Percentiles rank a stretch among this genome's conserved stretches.
Evolutionary conservation across 2,113 vertebrate species (phyloP).

Genomic region (Leptobrachium leishanense): DNA sequence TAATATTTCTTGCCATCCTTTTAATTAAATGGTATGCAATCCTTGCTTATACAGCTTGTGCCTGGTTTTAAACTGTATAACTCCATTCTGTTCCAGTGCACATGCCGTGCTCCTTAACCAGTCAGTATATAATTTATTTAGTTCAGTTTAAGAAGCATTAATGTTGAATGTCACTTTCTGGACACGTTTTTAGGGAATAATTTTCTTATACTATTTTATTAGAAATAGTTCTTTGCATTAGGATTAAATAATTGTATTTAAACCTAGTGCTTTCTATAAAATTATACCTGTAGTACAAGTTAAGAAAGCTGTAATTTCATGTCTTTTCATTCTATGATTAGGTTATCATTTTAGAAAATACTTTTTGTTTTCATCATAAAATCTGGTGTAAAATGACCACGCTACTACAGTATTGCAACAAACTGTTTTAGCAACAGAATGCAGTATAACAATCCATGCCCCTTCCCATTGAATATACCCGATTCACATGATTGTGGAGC

Average conservation of each 20-base stretch:
- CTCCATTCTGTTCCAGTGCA: background rate
- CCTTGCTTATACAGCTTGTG: too few species aligned
- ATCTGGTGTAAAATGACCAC: constrained; percentile 6
- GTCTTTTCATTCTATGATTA: constrained; percentile 8
- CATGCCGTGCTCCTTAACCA: background rate
- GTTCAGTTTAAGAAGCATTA: background rate
- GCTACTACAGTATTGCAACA: background rate
- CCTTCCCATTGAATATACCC: too few species aligned
- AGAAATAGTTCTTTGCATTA: constrained; percentile 20
- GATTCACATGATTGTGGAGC: too few species aligned
- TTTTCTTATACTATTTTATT: background rate
- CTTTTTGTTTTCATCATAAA: background rate
- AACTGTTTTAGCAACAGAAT: background rate
- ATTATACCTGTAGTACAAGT: constrained; percentile 18
- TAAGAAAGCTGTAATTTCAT: constrained; percentile 9
- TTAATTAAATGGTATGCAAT: too few species aligned
- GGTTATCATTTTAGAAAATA: constrained; percentile 14
- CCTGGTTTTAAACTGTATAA: too few species aligned
- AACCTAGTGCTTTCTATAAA: constrained; percentile 2
- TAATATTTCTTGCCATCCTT: too few species aligned
- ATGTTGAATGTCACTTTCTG: background rate
- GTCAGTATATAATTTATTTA: background rate
- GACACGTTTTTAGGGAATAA: background rate
- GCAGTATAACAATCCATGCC: too few species aligned
- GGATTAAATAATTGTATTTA: constrained; percentile 28